A percentile compares a stretch with the other conserved stretches of the same genome.
Evolutionary conservation across 1,140 invertebrate genomes (phyloP).

Genomic region (Halesus radiatus): DNA sequence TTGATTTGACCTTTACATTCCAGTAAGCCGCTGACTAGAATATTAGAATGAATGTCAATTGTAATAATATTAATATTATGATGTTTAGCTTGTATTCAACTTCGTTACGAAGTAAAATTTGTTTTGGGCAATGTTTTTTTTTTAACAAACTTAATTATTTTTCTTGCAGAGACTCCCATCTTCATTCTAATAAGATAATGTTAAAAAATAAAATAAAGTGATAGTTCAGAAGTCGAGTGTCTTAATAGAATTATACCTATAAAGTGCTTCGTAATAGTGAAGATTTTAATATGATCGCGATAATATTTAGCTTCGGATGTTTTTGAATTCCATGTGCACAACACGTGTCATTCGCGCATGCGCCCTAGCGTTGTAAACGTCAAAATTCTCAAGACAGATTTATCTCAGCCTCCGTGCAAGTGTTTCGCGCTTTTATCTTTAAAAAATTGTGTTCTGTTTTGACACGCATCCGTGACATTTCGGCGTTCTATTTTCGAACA

Average conservation of each 20-base stretch:
- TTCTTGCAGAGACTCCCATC: background rate
- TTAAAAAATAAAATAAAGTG: background rate
- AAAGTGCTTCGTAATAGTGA: background rate
- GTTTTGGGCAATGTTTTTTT: background rate
- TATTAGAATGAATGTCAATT: too few species aligned
- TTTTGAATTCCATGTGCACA: slow-evolving; percentile 3
- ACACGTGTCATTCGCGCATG: slow-evolving; percentile 34
- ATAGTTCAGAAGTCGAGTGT: background rate
- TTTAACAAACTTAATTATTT: background rate
- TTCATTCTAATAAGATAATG: background rate
- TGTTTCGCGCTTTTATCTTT: background rate
- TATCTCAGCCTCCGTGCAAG: slow-evolving; percentile 1
- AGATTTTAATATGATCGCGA: background rate
- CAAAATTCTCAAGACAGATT: slow-evolving; percentile 24
- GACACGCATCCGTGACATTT: slow-evolving; percentile 2
- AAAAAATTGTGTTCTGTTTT: background rate
- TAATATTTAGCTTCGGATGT: background rate
- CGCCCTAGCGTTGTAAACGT: slow-evolving; percentile 20
- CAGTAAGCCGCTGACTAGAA: background rate
- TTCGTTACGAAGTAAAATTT: too few species aligned
- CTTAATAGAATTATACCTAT: too few species aligned
- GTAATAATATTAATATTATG: too few species aligned
- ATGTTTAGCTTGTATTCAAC: too few species aligned
- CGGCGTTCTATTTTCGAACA: slow-evolving; percentile 2
- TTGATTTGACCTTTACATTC: background rate